Evolutionary conservation across 53 echinoderm and acorn worm genomes (phyloP).

Genomic region (Henricia sp.): DNA sequence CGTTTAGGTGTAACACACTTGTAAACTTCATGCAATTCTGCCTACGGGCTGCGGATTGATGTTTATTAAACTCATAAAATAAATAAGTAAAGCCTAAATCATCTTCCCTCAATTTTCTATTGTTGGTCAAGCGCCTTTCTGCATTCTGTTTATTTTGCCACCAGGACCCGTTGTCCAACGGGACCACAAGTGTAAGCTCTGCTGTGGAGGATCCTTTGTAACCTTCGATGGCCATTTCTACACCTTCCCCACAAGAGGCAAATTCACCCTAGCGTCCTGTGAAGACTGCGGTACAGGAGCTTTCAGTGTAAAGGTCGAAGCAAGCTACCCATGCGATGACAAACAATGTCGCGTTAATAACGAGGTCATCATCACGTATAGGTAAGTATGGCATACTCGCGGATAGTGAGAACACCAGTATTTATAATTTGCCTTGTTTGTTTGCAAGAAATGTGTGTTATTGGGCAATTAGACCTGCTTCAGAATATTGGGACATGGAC

Average conservation of each 20-base stretch:
- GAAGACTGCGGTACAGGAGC: constrained; percentile 1
- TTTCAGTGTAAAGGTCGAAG: constrained; percentile 1
- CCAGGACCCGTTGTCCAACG: constrained; percentile 13
- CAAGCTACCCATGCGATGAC: constrained; percentile 15
- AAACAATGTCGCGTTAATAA: not conserved
- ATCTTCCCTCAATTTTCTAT: too few relatives aligned
- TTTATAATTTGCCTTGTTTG: too few relatives aligned
- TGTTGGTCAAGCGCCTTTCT: too few relatives aligned
- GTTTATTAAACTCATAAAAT: too few relatives aligned
- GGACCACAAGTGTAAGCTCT: constrained; percentile 38
- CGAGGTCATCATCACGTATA: constrained; percentile 6
- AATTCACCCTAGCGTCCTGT: constrained; percentile 12
- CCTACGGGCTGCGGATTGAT: too few relatives aligned
- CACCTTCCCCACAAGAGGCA: constrained; percentile 23
- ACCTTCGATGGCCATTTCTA: constrained; percentile 65
- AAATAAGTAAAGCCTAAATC: too few relatives aligned
- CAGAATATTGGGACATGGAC: too few relatives aligned
- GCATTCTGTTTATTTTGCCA: not conserved
- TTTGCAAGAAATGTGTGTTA: not conserved
- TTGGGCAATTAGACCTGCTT: not conserved
- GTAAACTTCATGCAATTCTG: too few relatives aligned
- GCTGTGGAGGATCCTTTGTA: constrained; percentile 56
- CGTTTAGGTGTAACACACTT: too few relatives aligned
- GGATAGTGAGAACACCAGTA: too few relatives aligned
- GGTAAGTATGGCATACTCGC: too few relatives aligned